Base-by-base conservation (phyloP, 2,888 invertebrate species). In the Erebia aethiops region DNA sequence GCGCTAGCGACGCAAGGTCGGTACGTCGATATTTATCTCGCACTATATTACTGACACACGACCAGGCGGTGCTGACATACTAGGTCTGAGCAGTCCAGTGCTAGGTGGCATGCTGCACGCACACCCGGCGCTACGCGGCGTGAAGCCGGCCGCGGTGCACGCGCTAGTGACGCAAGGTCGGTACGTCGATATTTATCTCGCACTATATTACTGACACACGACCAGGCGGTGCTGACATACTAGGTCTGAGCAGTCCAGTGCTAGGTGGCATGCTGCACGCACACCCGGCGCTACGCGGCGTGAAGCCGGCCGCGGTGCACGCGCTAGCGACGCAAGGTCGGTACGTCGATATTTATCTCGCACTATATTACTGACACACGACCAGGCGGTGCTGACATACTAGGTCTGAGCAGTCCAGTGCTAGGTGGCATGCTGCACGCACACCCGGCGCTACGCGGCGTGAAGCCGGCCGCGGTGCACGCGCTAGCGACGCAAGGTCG, bases 71-170 rank as follows among this genome's bases (percentile, higher is more conserved):
- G 26, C 26, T 26, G 26, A 26, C 26, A 26, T 26, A 26, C 26
- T 26, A 26, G 26, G 1, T 26, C 26, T 26, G 26, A 26, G 26
- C 26, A 26, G 26, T 26, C 26, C 26, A 26, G 26, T 26, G 26
- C 26, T 26, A 26, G 26, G 26, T 0, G 26, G 26, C 26, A 26
- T 26, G 26, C 26, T 91, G 46, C 91, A 94, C 77, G 88, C 94
- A 78, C 96, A 96, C 87, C 96, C 96, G 3, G 96, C 96, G 2
- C 88, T 96, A 74, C 92, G 96, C 65, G 95, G 96, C 69, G 94
- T 96, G 61, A 95, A 95, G 83, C 94, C 95, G 0, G 84, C 91
- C 0, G 85, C 93, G 0, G 89, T 93, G 68, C 93, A 93, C 83
- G 88, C 92, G 77, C 85, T 93, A 57, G 90, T 93, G 75, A 89